Evolutionary conservation across 2,113 vertebrate genomes (phyloP).

Genomic region (Paradoxurus hermaphroditus): DNA sequence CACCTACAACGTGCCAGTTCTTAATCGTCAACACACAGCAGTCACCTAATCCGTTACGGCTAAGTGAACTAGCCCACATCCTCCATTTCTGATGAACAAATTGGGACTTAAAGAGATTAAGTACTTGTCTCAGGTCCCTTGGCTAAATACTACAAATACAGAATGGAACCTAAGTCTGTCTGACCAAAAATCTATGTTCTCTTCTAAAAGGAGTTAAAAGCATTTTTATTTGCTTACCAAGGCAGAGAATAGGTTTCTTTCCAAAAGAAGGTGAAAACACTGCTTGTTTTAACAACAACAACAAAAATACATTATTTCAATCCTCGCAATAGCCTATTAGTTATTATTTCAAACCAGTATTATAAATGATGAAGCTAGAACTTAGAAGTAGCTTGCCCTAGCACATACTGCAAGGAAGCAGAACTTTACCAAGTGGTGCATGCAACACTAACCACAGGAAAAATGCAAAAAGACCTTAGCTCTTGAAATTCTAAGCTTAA

Average conservation of each 20-base stretch:
- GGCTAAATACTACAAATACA: neutral
- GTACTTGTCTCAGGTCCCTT: neutral
- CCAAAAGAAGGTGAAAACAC: neutral
- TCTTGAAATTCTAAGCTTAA: neutral
- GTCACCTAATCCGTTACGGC: neutral
- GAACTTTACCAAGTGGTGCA: neutral
- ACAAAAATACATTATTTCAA: neutral
- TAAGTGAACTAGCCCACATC: conserved; percentile 2
- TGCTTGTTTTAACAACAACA: conserved; percentile 7
- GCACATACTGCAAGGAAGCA: neutral
- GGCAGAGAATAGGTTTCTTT: neutral
- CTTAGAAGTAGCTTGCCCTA: neutral
- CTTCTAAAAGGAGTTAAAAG: neutral
- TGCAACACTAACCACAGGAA: neutral
- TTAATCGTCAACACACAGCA: neutral
- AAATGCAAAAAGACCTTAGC: neutral
- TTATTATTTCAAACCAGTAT: neutral
- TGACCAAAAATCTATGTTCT: conserved; percentile 8
- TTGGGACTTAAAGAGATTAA: neutral
- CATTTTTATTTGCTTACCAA: conserved; percentile 8
- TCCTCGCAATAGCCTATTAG: neutral
- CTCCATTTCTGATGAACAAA: conserved; percentile 11
- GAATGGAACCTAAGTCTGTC: neutral
- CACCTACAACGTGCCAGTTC: neutral
- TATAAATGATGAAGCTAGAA: conserved; percentile 3